A percentile compares a stretch with the other conserved stretches of the same genome.
Evolutionary conservation across 1,140 invertebrate genomes (phyloP).

Genomic region (Drosophila pseudoananassae): DNA sequence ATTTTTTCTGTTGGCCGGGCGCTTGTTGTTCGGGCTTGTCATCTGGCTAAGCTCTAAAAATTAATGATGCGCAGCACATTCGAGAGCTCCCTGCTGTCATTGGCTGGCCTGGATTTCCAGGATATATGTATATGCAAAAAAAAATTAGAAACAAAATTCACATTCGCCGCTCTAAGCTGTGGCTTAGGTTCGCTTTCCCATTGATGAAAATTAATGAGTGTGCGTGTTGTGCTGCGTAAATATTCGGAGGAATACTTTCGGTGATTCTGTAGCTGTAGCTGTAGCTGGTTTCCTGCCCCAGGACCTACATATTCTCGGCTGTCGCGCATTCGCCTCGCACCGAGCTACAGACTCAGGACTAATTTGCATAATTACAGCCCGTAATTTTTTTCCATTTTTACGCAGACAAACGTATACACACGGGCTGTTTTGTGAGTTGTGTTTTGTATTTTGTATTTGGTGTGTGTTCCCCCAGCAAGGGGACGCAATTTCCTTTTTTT

Average conservation of each 20-base stretch:
- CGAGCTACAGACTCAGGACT: constrained; percentile 55
- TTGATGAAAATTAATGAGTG: constrained; percentile 82
- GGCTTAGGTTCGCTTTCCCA: constrained; percentile 69
- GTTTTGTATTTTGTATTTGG: not conserved
- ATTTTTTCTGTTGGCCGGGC: constrained; percentile 13
- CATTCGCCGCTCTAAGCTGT: constrained; percentile 70
- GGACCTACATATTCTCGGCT: constrained; percentile 30
- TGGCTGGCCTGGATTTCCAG: constrained; percentile 50
- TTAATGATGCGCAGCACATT: constrained; percentile 80
- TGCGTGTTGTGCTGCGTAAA: constrained; percentile 64
- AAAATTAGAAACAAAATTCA: constrained; percentile 55
- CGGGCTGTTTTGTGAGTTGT: constrained; percentile 27
- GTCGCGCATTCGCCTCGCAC: constrained; percentile 46
- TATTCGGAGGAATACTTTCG: constrained; percentile 42
- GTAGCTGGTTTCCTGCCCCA: constrained; percentile 47
- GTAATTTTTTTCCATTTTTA: constrained; percentile 63
- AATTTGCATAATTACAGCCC: constrained; percentile 82
- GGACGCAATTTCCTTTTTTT: constrained; percentile 75
- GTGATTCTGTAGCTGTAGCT: constrained; percentile 45
- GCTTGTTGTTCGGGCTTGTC: constrained; percentile 65
- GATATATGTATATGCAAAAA: constrained; percentile 68
- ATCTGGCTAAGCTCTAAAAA: constrained; percentile 83
- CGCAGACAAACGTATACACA: constrained; percentile 43
- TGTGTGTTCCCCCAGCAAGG: constrained; percentile 37
- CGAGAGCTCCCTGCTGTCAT: constrained; percentile 70